phyloP scores from a whole-genome alignment of 2,113 vertebrate genomes.

The Eurystomus gularis region DNA sequence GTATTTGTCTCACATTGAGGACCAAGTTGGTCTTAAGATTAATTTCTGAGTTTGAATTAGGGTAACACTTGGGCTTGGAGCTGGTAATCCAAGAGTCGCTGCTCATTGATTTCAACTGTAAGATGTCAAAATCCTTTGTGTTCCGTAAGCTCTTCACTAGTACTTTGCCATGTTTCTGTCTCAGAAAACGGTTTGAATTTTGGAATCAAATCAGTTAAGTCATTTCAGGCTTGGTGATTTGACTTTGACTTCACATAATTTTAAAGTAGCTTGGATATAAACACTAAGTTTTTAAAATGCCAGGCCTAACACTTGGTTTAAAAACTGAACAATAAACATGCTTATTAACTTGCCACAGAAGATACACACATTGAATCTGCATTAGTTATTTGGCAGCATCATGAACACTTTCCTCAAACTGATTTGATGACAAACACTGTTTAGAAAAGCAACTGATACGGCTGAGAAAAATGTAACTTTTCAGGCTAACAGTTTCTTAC shows the following conservation, averaged over 20 bases:
- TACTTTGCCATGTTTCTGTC: not conserved
- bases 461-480: conserved; percentile 8
- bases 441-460: not conserved
- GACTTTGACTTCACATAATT: not conserved
- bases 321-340: conserved; percentile 11
- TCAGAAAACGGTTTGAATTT: not conserved
- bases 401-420: not conserved
- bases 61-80: not conserved
- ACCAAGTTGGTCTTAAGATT: not conserved
- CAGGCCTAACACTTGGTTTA: conserved; percentile 10
- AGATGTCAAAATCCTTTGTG: not conserved
- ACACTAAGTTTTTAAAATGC: not conserved
- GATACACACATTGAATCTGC: not conserved
- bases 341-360: conserved; percentile 14
- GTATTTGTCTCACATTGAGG: not conserved
- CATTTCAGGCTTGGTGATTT: not conserved
- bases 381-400: conserved; percentile 12
- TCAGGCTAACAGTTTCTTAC: not conserved
- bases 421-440: conserved; percentile 22
- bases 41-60: not conserved
- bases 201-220: not conserved
- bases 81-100: not conserved
- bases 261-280: not conserved
- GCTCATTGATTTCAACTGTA: not conserved
- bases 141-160: not conserved